Conservation (phyloP, 23 tunicate genomes). For the Aplidium turbinatum region DNA sequence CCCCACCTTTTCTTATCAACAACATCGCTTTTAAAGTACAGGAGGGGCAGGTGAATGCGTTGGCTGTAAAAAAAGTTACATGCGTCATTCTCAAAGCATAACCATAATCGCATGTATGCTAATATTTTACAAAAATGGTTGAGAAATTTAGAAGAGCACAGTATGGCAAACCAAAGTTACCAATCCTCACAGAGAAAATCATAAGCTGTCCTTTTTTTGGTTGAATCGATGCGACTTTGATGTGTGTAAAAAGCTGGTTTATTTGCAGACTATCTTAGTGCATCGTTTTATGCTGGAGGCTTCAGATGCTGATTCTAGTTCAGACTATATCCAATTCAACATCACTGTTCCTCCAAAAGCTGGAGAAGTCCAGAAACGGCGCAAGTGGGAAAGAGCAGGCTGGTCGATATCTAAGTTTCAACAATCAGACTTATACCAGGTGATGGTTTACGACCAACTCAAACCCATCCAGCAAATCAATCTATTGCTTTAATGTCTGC, state of each 20-base stretch:
- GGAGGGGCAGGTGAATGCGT: slow-evolving; percentile 73
- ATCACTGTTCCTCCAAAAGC: slow-evolving; percentile 87
- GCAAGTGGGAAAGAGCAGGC: slow-evolving; percentile 77
- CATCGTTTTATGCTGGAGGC: slow-evolving; percentile 90
- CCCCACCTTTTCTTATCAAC: slow-evolving; percentile 83
- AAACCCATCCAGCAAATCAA: too few relatives aligned
- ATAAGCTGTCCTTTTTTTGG: not conserved
- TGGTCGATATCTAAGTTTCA: slow-evolving; percentile 67
- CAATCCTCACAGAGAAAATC: not conserved
- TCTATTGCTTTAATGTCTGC: too few relatives aligned
- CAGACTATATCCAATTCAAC: slow-evolving; percentile 70
- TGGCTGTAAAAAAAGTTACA: not conserved
- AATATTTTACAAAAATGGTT: not conserved
- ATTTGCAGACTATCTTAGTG: slow-evolving; percentile 55
- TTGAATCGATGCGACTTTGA: not conserved
- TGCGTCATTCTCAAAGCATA: not conserved
- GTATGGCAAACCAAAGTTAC: not conserved
- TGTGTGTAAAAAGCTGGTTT: too few relatives aligned
- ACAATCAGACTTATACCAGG: slow-evolving; percentile 79
- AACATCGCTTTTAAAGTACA: slow-evolving; percentile 59
- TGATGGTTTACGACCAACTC: not conserved
- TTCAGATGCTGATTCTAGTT: slow-evolving; percentile 72
- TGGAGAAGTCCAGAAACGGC: slow-evolving; percentile 64
- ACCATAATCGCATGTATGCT: not conserved
- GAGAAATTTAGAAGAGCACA: not conserved